These are phyloP conservation scores for Mus caroli DNA, from an alignment of 2,797 vertebrate species.

Conservation along the genomic window DNA sequence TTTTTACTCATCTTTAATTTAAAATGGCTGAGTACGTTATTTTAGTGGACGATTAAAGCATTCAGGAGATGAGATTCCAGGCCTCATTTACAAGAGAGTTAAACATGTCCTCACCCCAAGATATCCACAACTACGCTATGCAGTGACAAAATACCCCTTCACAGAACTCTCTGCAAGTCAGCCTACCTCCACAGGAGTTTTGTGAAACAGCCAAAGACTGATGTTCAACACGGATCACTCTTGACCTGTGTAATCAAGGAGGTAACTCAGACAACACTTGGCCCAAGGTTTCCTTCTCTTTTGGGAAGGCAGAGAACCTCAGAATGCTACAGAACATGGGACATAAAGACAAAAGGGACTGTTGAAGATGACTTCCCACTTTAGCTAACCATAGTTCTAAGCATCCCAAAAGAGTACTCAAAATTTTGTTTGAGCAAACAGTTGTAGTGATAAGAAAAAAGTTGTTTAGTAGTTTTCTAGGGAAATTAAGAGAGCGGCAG, in stretches of 20 bases:
- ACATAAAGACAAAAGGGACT: constrained; percentile 67
- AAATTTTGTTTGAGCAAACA: constrained; percentile 48
- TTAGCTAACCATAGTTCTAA: constrained; percentile 15
- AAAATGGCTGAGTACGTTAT: constrained; percentile 47
- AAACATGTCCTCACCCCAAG: constrained; percentile 55
- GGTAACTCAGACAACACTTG: constrained; percentile 74
- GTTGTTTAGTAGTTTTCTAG: constrained; percentile 31
- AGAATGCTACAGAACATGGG: constrained; percentile 57
- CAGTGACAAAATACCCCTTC: constrained; percentile 73
- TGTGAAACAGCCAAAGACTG: constrained; percentile 75
- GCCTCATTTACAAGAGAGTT: constrained; percentile 70
- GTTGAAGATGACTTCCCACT: background rate
- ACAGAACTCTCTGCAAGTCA: constrained; percentile 62
- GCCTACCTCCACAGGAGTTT: constrained; percentile 67
- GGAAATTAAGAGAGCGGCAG: constrained; percentile 12
- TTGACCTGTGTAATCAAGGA: constrained; percentile 68
- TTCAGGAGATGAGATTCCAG: constrained; percentile 69
- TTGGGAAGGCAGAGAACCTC: constrained; percentile 54
- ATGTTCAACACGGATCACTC: constrained; percentile 75
- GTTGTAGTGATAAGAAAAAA: constrained; percentile 30
- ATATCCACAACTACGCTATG: constrained; percentile 43
- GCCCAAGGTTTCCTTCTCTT: constrained; percentile 75
- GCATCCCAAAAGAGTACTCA: constrained; percentile 12
- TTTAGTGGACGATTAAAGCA: constrained; percentile 26
- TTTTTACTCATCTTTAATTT: constrained; percentile 56